A percentile compares a stretch with the other conserved stretches of the same genome.
Conservation (phyloP, 2,888 invertebrate genomes). For the Chymomyza caudatula region DNA sequence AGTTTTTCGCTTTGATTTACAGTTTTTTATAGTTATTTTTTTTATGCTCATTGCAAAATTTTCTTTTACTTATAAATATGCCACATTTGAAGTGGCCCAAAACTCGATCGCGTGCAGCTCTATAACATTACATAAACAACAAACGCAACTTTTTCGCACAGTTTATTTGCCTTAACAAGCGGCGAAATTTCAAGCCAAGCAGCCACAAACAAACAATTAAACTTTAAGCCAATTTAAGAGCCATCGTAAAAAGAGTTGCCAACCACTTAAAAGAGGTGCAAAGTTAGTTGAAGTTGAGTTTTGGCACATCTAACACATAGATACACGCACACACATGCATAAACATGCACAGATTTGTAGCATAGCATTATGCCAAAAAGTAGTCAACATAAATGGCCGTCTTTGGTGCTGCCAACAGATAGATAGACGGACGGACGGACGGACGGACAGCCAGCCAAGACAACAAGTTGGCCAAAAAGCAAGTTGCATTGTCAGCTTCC, state of each 20-base stretch:
- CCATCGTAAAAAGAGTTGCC: constrained; percentile 50
- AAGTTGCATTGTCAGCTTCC: constrained; percentile 71
- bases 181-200: constrained; percentile 36
- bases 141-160: neutral
- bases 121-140: constrained; percentile 14
- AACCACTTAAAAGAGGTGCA: constrained; percentile 28
- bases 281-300: neutral
- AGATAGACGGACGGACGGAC: no score
- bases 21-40: constrained; percentile 30
- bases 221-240: constrained; percentile 40
- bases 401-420: constrained; percentile 3
- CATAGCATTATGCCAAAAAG: constrained; percentile 55
- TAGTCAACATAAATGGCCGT: constrained; percentile 44
- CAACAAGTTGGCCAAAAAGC: constrained; percentile 24
- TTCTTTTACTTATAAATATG: neutral
- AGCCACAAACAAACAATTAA: constrained; percentile 38
- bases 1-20: constrained; percentile 18
- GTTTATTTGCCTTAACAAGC: neutral
- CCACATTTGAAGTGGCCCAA: no score
- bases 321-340: constrained; percentile 21
- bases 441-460: no score
- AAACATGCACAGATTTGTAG: constrained; percentile 16
- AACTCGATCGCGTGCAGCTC: constrained; percentile 5
- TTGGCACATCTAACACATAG: neutral
- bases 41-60: neutral